A percentile compares a stretch with the other conserved stretches of the same genome.
phyloP scores from a whole-genome alignment of 2,797 vertebrate genomes.

The Alcedo atthis region DNA sequence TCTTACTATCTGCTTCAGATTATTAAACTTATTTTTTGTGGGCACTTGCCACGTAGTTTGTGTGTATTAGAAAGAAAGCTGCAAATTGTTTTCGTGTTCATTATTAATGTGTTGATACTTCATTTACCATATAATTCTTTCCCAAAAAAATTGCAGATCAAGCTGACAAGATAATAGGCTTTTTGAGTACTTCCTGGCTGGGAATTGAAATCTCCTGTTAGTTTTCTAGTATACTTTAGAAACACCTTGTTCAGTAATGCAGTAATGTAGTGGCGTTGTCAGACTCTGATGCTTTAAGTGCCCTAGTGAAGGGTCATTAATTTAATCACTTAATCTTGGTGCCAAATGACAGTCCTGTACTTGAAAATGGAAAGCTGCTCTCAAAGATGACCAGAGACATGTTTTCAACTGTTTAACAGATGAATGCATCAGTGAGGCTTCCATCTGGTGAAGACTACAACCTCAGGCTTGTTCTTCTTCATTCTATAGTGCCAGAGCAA shows the following conservation, averaged over 20 bases:
- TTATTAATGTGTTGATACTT: conserved; percentile 18
- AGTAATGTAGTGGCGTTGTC: background rate
- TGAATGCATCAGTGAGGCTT: conserved; percentile 85
- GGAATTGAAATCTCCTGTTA: conserved; percentile 8
- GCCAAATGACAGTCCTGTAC: background rate
- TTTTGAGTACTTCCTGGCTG: conserved; percentile 6
- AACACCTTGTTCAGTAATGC: background rate
- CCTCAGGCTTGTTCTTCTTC: conserved; percentile 86
- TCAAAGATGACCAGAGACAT: background rate
- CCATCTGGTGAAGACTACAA: conserved; percentile 86
- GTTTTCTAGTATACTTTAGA: background rate
- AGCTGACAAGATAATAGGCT: background rate
- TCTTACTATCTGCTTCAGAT: background rate
- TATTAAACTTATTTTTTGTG: background rate
- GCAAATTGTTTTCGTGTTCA: background rate
- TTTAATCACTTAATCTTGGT: conserved; percentile 9
- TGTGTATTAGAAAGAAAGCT: background rate
- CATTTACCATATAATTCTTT: background rate
- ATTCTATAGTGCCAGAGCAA: conserved; percentile 88
- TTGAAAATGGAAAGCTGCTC: background rate
- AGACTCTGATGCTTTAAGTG: background rate
- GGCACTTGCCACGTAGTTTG: background rate
- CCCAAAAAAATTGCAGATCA: background rate
- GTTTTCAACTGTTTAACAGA: conserved; percentile 77
- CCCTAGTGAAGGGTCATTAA: background rate